These are phyloP conservation scores for Camelus dromedarius DNA, from an alignment of 2,113 vertebrate genomes.

Conservation along the genomic window DNA sequence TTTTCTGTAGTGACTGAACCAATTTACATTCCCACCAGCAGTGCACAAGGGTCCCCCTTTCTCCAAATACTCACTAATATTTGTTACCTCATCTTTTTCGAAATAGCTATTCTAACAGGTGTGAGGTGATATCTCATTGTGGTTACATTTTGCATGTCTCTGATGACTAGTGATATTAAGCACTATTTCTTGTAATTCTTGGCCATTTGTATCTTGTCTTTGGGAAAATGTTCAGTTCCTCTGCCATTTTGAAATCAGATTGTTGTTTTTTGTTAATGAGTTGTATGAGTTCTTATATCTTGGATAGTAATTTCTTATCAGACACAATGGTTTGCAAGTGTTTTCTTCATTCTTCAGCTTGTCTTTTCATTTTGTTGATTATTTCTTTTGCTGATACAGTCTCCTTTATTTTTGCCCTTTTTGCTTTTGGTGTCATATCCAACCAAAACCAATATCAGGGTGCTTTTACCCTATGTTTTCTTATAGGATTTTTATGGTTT, in stretches of 20 bases:
- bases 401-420: background rate
- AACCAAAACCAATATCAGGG: background rate
- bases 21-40: background rate
- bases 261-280: background rate
- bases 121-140: background rate
- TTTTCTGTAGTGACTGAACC: background rate
- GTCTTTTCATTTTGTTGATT: background rate
- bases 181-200: background rate
- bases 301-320: background rate
- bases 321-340: background rate
- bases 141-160: background rate
- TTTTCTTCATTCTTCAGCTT: background rate
- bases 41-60: background rate
- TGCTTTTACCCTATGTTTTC: background rate
- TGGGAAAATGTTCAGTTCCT: background rate
- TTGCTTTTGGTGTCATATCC: background rate
- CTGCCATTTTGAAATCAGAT: background rate
- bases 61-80: background rate
- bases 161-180: background rate
- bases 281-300: background rate
- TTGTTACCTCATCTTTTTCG: background rate
- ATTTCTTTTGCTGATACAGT: background rate
- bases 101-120: background rate
- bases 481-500: background rate
- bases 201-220: background rate